These are phyloP conservation scores for Brachionus calyciflorus DNA, from an alignment of 1,140 invertebrate species.

Conservation along the genomic window DNA sequence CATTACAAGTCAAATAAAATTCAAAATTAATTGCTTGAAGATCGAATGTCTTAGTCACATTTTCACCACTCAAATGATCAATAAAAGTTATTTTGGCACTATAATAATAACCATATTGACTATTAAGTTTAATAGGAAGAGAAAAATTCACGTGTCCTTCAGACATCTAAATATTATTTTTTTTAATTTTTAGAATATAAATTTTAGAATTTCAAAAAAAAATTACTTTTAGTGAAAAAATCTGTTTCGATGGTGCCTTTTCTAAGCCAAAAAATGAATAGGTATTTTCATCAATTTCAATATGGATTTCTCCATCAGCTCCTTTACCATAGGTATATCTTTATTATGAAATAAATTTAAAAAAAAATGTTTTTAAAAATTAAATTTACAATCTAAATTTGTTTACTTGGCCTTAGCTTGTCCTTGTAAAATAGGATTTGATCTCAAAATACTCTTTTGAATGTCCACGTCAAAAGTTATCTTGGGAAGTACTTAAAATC, in stretches of 20 bases:
- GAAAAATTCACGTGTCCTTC: slow-evolving; percentile 8
- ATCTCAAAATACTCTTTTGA: neutral
- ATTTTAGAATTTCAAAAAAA: neutral
- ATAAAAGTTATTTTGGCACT: neutral
- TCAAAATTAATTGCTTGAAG: neutral
- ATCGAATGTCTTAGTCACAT: neutral
- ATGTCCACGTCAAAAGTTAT: neutral
- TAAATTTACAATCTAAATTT: neutral
- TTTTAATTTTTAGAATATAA: neutral
- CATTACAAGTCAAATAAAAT: neutral
- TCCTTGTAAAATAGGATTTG: slow-evolving; percentile 1
- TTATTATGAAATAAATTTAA: neutral
- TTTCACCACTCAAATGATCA: neutral
- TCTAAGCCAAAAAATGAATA: neutral
- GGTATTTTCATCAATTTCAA: neutral
- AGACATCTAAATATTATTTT: too few species aligned
- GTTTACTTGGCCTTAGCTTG: neutral
- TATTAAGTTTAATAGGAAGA: neutral
- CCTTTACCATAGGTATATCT: slow-evolving; percentile 29
- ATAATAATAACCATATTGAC: neutral
- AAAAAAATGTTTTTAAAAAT: neutral
- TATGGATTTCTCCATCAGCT: neutral
- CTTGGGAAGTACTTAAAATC: neutral
- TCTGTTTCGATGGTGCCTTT: neutral
- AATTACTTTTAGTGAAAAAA: neutral